Evolutionary conservation across 2,888 invertebrate genomes (phyloP).

Genomic region (Drosophila nigritarsus): DNA sequence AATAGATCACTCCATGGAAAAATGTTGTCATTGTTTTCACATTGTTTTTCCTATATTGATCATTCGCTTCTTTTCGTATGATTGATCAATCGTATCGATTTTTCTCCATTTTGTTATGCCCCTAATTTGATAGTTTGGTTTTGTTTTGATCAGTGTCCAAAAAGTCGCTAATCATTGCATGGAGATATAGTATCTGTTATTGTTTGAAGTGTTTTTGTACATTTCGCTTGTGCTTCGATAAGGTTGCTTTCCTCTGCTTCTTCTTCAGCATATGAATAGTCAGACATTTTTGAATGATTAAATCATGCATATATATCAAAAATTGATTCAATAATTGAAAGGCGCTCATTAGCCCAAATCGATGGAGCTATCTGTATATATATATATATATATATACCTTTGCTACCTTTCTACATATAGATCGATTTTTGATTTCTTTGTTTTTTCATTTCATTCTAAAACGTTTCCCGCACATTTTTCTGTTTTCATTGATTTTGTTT

Average conservation of each 20-base stretch:
- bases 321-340: conserved; percentile 50
- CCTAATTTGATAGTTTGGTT: neutral
- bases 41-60: neutral
- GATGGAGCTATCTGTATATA: conserved; percentile 5
- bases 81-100: neutral
- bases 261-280: neutral
- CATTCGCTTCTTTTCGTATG: neutral
- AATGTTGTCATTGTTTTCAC: neutral
- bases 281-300: neutral
- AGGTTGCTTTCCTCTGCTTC: neutral
- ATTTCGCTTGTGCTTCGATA: conserved; percentile 23
- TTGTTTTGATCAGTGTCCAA: conserved; percentile 14
- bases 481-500: conserved; percentile 52
- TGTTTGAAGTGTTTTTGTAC: conserved; percentile 18
- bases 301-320: neutral
- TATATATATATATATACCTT: neutral
- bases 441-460: conserved; percentile 16
- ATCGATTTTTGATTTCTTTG: conserved; percentile 4
- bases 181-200: conserved; percentile 10
- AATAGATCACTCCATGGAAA: neutral
- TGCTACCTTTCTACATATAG: neutral
- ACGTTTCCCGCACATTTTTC: conserved; percentile 15
- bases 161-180: conserved; percentile 10
- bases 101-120: neutral
- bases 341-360: conserved; percentile 70